Conservation (phyloP, 2,797 vertebrate genomes). For the Betta splendens region DNA sequence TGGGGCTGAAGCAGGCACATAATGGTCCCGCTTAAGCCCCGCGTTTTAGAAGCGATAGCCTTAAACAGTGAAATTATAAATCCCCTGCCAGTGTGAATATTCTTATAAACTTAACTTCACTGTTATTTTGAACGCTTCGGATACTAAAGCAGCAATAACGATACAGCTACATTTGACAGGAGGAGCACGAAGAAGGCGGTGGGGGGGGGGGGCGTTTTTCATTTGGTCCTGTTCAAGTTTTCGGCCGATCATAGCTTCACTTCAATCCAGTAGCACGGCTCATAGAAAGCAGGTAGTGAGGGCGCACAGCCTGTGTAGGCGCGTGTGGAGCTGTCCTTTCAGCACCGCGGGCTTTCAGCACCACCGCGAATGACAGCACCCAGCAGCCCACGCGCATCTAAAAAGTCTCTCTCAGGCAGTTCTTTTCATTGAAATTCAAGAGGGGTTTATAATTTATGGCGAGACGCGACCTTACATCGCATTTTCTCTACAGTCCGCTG, state of each 20-base stretch:
- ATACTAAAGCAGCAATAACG: slow-evolving; percentile 5
- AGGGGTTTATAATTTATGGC: slow-evolving; percentile 45
- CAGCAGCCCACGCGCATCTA: slow-evolving; percentile 53
- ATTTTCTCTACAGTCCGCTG: slow-evolving; percentile 41
- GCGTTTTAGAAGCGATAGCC: slow-evolving; percentile 37
- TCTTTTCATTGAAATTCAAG: slow-evolving; percentile 48
- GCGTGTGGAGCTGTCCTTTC: slow-evolving; percentile 81
- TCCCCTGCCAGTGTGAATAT: slow-evolving; percentile 11
- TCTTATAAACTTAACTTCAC: slow-evolving; percentile 41
- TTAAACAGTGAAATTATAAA: slow-evolving; percentile 32
- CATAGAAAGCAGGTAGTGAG: slow-evolving; percentile 40
- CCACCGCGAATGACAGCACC: slow-evolving; percentile 67
- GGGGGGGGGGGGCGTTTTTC: slow-evolving; percentile 20
- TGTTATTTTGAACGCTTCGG: not conserved
- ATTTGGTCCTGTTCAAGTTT: slow-evolving; percentile 36
- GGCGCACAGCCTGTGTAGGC: slow-evolving; percentile 47
- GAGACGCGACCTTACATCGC: slow-evolving; percentile 56
- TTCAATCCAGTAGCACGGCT: slow-evolving; percentile 39
- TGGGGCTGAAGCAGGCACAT: slow-evolving; percentile 45
- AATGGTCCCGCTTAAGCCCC: slow-evolving; percentile 43
- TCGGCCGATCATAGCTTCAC: slow-evolving; percentile 40
- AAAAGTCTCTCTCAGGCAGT: slow-evolving; percentile 33
- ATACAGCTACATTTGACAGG: slow-evolving; percentile 15
- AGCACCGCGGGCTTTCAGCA: slow-evolving; percentile 80
- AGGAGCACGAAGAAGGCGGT: not conserved